Conservation (phyloP, 1,140 invertebrate genomes). For the Asbolus verrucosus region DNA sequence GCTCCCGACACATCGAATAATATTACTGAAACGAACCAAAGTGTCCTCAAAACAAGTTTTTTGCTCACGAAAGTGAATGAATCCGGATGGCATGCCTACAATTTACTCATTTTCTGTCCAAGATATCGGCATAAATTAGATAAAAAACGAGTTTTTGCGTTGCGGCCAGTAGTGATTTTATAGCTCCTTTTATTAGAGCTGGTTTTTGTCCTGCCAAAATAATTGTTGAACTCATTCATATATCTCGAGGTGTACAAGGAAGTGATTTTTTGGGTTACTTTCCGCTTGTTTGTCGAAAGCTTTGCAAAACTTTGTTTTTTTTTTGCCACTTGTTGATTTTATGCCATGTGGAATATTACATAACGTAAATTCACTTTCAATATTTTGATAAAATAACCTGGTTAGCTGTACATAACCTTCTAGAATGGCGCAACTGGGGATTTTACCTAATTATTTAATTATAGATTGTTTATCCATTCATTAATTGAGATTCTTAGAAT, state of each 20-base stretch:
- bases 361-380: conserved; percentile 16
- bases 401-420: background rate
- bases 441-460: background rate
- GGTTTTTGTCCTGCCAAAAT: too few species aligned
- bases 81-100: conserved; percentile 1
- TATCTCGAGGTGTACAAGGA: too few species aligned
- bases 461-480: background rate
- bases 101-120: background rate
- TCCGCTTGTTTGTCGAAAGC: too few species aligned
- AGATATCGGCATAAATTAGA: background rate
- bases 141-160: conserved; percentile 9
- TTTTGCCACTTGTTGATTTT: conserved; percentile 13
- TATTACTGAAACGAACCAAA: too few species aligned
- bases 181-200: too few species aligned
- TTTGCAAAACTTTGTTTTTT: too few species aligned
- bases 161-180: too few species aligned
- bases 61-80: background rate
- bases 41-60: conserved; percentile 12
- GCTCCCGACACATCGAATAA: conserved; percentile 8
- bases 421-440: too few species aligned
- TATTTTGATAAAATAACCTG: background rate
- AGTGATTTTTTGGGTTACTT: too few species aligned
- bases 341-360: conserved; percentile 8
- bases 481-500: too few species aligned
- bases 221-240: too few species aligned